phyloP scores from a whole-genome alignment of 2,888 invertebrate species.

The Tipula helvola region DNA sequence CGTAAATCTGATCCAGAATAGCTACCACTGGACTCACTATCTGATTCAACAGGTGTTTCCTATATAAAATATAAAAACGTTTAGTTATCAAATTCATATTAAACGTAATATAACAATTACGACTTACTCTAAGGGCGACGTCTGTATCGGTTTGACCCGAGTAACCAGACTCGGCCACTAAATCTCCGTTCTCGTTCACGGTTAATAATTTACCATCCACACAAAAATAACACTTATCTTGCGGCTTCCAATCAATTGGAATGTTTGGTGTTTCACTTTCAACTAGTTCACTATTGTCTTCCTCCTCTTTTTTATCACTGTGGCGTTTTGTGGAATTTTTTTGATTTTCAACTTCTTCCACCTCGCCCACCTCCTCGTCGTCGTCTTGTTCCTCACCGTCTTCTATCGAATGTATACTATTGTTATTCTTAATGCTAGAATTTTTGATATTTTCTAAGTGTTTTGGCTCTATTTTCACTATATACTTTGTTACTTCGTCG shows the following conservation, averaged over 20 bases:
- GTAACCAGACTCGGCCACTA: conserved; percentile 35
- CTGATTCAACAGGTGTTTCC: conserved; percentile 54
- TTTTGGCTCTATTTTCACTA: conserved; percentile 15
- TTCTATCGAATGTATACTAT: conserved; percentile 20
- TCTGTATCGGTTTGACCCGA: conserved; percentile 29
- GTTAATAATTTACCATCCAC: conserved; percentile 56
- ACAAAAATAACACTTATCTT: conserved; percentile 76
- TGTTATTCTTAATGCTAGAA: conserved; percentile 13
- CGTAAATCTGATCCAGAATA: conserved; percentile 29
- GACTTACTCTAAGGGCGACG: conserved; percentile 26
- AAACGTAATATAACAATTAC: conserved; percentile 14
- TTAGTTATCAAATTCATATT: background rate
- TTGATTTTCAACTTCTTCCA: background rate
- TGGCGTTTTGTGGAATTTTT: background rate
- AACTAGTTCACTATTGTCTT: conserved; percentile 26
- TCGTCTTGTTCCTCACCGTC: background rate
- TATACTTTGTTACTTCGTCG: conserved; percentile 17
- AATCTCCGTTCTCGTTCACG: conserved; percentile 36
- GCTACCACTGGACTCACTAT: conserved; percentile 51
- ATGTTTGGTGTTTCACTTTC: conserved; percentile 16
- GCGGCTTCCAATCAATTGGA: conserved; percentile 66
- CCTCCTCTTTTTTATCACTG: conserved; percentile 28
- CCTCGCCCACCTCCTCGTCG: too few species aligned
- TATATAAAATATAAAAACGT: background rate
- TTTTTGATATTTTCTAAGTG: conserved; percentile 8